These are phyloP conservation scores for Stegodyphus dumicola DNA, from an alignment of 1,140 invertebrate genomes.

Conservation along the genomic window DNA sequence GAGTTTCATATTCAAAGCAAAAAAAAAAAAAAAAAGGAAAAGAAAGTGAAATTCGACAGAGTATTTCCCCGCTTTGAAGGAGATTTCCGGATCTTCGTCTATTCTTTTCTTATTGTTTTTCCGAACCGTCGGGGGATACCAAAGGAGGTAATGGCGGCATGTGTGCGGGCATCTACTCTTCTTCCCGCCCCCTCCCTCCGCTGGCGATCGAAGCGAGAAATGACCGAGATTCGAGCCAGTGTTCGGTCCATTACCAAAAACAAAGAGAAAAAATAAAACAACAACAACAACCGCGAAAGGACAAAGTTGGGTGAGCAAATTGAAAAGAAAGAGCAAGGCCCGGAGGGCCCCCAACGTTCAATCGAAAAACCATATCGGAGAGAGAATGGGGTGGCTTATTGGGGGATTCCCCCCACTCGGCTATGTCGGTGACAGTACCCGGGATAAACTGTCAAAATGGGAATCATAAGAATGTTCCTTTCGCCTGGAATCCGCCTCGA, in stretches of 20 bases:
- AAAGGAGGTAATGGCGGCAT: no score
- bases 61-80: no score
- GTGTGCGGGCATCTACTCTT: neutral
- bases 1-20: no score
- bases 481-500: neutral
- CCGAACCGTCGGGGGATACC: no score
- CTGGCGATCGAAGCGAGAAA: neutral
- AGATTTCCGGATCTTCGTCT: no score
- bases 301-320: neutral
- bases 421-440: neutral
- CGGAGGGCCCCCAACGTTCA: neutral
- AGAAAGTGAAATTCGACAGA: no score
- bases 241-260: neutral
- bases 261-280: neutral
- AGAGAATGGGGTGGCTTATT: neutral
- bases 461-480: neutral
- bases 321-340: neutral
- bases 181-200: neutral
- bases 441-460: constrained; percentile 1
- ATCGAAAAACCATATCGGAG: neutral
- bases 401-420: neutral
- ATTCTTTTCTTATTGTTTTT: no score
- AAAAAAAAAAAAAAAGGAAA: no score
- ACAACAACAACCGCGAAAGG: neutral
- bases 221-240: neutral